Base-by-base conservation (phyloP, 2,888 invertebrate species). In the Drosophila mercatorum region DNA sequence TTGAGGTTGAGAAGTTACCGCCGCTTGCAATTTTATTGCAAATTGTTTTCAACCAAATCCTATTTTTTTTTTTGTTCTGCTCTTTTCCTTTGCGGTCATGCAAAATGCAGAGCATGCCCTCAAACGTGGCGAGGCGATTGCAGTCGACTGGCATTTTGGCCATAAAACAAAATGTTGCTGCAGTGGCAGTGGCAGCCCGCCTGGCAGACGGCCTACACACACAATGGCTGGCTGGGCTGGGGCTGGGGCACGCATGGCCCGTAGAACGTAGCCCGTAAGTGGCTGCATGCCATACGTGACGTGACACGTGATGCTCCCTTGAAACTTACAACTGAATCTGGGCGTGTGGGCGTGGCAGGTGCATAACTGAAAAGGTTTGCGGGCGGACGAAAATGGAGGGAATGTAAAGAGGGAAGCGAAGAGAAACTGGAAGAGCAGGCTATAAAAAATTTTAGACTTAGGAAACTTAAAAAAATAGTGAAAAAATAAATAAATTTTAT, bases 81-180 rank as follows among this genome's bases (percentile, higher is more conserved):
- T 60, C 34, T 61, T 63, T 70, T 77, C 63, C 62, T 64, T 74
- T 82, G 66, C 65, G 83, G 65, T 62, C 72, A 78, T 82, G 87
- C 77, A 73, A 85, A 82, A 83, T 83, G 76, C 80, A 82, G 76
- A 82, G 72, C 90, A 72, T 89, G 85, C 78, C 77, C 77, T 71
- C 55, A 68, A 74, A 60, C 64, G 55, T 57, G 66, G 62, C 57
- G 43, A 43, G 41, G 63, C 46, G 43, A 51, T 52, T 52, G 47
- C 61, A 64, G 55, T 49, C 61, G 58, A 52, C 63, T 60, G 38
- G 43, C 77, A 77, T 72, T 72, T 72, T 78, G 78, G 62, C 68
- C 28, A 68, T 78, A 65, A 65, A 81, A 62, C 67, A 82, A 88
- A 88, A 77, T 83, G 87, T 80, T 62, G 74, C 89, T 86, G 89